A percentile compares a stretch with the other conserved stretches of the same genome.
These are phyloP conservation scores for Sisyra nigra DNA, from an alignment of 2,888 invertebrate genomes.

Conservation along the genomic window DNA sequence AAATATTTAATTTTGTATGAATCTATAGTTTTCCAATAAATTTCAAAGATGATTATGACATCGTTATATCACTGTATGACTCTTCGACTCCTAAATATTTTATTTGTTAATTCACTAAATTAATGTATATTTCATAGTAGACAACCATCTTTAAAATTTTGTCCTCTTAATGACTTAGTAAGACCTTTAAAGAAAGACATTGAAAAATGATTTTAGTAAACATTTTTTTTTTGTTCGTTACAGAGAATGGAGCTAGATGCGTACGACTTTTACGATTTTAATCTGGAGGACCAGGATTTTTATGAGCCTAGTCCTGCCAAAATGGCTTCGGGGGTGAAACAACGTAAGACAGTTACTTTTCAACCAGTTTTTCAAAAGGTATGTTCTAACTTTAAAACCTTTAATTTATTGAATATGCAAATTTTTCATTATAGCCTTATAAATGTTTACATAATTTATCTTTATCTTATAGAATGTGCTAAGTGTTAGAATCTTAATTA, in stretches of 20 bases:
- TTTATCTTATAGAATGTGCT: neutral
- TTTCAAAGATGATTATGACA: too few relatives aligned
- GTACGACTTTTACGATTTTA: conserved; percentile 38
- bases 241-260: conserved; percentile 43
- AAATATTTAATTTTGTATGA: too few relatives aligned
- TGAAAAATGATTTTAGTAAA: neutral
- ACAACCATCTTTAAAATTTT: too few relatives aligned
- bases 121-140: too few relatives aligned
- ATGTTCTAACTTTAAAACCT: too few relatives aligned
- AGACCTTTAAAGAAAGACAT: too few relatives aligned
- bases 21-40: too few relatives aligned
- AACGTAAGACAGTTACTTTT: conserved; percentile 23
- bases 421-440: neutral
- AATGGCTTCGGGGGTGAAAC: conserved; percentile 28
- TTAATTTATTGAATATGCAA: neutral
- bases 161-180: too few relatives aligned
- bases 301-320: conserved; percentile 44
- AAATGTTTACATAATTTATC: too few relatives aligned
- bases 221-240: conserved; percentile 20
- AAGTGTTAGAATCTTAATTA: neutral
- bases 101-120: too few relatives aligned
- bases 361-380: conserved; percentile 22
- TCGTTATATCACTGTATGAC: too few relatives aligned
- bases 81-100: too few relatives aligned
- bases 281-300: conserved; percentile 53